Percentiles rank a stretch among this genome's conserved stretches.
Evolutionary conservation across 2,888 invertebrate genomes (phyloP).

Genomic region (Platycnemis pennipes): DNA sequence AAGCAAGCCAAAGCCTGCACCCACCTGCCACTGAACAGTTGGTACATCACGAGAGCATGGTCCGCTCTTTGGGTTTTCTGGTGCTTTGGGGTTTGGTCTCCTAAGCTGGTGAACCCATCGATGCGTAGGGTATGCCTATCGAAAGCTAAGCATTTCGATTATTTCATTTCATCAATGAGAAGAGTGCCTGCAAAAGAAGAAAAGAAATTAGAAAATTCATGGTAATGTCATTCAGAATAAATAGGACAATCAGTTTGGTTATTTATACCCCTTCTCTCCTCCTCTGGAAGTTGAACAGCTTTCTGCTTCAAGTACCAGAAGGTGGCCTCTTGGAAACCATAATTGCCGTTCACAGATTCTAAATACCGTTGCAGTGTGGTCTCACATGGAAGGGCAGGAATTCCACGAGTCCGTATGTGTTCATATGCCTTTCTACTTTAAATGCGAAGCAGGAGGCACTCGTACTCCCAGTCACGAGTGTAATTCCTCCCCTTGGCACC

Average conservation of each 20-base stretch:
- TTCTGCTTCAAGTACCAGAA: too few relatives aligned
- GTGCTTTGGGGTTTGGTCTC: conserved; percentile 72
- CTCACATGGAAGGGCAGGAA: background rate
- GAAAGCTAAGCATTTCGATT: conserved; percentile 72
- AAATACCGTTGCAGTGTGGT: background rate
- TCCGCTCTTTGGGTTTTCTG: conserved; percentile 40
- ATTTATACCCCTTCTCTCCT: too few relatives aligned
- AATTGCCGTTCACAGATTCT: too few relatives aligned
- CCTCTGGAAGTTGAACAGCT: background rate
- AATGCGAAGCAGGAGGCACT: background rate
- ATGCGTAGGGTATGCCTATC: conserved; percentile 69
- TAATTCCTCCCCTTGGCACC: too few relatives aligned
- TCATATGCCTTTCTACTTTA: background rate
- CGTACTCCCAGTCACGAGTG: too few relatives aligned
- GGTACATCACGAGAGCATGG: too few relatives aligned
- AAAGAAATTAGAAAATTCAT: too few relatives aligned
- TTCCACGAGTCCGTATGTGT: background rate
- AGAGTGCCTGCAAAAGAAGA: conserved; percentile 70
- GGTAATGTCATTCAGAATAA: too few relatives aligned
- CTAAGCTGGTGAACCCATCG: conserved; percentile 72
- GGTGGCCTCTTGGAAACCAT: too few relatives aligned
- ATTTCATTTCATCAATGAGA: conserved; percentile 73
- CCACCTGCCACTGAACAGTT: too few relatives aligned
- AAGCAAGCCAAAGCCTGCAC: too few relatives aligned
- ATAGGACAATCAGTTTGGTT: too few relatives aligned